These are phyloP conservation scores for Lamellibrachia columna DNA, from an alignment of 2,888 invertebrate species.

Conservation along the genomic window DNA sequence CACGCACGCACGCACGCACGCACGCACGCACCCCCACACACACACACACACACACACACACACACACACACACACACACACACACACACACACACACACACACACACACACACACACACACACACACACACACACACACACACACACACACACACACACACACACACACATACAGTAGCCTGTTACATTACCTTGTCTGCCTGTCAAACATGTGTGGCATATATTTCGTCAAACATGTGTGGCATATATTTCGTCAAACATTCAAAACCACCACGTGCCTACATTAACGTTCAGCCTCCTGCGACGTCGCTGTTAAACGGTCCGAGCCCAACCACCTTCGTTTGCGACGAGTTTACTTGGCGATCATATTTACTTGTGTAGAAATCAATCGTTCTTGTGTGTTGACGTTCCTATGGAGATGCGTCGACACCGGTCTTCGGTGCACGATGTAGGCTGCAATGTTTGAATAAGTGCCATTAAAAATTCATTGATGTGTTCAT, in stretches of 20 bases:
- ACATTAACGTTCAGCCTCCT: not conserved
- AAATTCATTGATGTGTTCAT: not conserved
- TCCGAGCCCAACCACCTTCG: not conserved
- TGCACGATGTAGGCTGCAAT: not conserved
- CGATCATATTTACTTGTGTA: not conserved
- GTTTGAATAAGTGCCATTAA: not conserved
- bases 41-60: not conserved
- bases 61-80: no score
- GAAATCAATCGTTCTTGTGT: conserved; percentile 1
- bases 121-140: no score
- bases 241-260: not conserved
- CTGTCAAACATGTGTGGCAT: not conserved
- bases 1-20: not conserved
- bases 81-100: no score
- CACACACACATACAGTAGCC: not conserved
- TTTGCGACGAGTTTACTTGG: not conserved
- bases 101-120: no score
- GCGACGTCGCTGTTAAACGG: not conserved
- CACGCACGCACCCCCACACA: not conserved
- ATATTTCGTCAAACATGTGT: not conserved
- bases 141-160: no score
- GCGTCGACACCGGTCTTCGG: not conserved
- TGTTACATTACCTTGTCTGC: not conserved
- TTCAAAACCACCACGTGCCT: not conserved
- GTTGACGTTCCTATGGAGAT: not conserved